Base-by-base conservation (phyloP, 2,888 invertebrate species). In the Aspidiotus destructor region DNA sequence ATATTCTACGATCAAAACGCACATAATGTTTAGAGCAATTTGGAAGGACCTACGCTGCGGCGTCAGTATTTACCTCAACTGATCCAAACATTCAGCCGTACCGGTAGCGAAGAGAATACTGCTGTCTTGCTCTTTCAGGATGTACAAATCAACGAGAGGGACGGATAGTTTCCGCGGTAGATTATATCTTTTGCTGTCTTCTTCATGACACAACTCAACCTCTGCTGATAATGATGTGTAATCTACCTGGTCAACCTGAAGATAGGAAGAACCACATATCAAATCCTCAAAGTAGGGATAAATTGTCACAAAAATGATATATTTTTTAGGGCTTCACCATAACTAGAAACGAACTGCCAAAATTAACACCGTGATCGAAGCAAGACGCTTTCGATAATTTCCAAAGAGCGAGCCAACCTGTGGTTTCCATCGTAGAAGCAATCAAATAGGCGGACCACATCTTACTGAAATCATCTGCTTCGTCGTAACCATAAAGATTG, bases 21-120 rank as follows among this genome's bases (percentile, higher is more conserved):
- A 48, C 1, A 48, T 48, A 11, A 48, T 3, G 48, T 48, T 48
- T 48, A 48, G 6, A 48, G 6, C 6, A 48, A n/a, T 48, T 48
- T 48, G 3, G 48, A 13, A 48, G 5, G 28, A 28, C 28, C 5
- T 28, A 28, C 28, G 28, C 5, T 28, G 5, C 5, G 28, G 28
- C 28, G 28, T 28, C 5, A 28, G 28, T 28, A 28, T 28, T 48
- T 6, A 48, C 48, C 48, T 11, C n/a, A 48, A n/a, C 6, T 48
- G 48, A 48, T 48, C 48, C 48, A 48, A 48, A n/a, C 48, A 48
- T 48, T 48, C 48, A n/a, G 48, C 48, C n/a, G 48, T 48, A 11
- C n/a, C 48, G n/a, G 11, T 11, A n/a, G n/a, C 10, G 6, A 13
- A 13, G 11, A 48, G n/a, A n/a, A 13, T 48, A 11, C 11, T 11